These are phyloP conservation scores for Apotomis betuletana DNA, from an alignment of 2,888 invertebrate species.

Conservation along the genomic window DNA sequence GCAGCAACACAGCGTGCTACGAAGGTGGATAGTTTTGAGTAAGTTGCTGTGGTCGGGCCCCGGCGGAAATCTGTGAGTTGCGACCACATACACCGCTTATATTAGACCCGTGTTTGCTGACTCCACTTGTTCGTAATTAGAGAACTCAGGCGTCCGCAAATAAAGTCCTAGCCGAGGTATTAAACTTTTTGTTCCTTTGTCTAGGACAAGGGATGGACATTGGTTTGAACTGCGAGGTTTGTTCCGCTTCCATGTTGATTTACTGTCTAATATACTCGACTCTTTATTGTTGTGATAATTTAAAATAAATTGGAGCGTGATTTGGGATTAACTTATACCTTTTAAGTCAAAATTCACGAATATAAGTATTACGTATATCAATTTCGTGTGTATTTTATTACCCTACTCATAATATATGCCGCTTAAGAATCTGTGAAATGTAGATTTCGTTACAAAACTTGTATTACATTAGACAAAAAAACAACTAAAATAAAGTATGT, in stretches of 20 bases:
- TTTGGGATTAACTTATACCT: background rate
- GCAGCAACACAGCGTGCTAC: constrained; percentile 10
- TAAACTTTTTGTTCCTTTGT: constrained; percentile 42
- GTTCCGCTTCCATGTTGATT: constrained; percentile 23
- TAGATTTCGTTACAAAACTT: no score
- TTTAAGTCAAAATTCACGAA: no score
- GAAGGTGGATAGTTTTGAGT: constrained; percentile 34
- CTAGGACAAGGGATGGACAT: constrained; percentile 37
- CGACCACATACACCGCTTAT: constrained; percentile 60
- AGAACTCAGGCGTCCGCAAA: constrained; percentile 59
- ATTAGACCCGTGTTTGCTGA: constrained; percentile 61
- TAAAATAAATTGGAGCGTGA: background rate
- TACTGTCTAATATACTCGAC: constrained; percentile 11
- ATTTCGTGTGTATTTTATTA: no score
- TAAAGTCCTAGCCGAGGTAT: constrained; percentile 49
- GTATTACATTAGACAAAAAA: background rate
- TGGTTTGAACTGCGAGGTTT: constrained; percentile 30
- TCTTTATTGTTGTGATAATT: background rate
- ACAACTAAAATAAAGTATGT: background rate
- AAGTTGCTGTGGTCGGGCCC: constrained; percentile 48
- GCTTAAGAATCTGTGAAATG: no score
- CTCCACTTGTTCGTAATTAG: constrained; percentile 65
- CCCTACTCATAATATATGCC: no score
- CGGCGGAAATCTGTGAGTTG: constrained; percentile 46
- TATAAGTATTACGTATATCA: no score